Conservation (phyloP, 2,113 vertebrate species). For the Dicrurus megarhynchus region DNA sequence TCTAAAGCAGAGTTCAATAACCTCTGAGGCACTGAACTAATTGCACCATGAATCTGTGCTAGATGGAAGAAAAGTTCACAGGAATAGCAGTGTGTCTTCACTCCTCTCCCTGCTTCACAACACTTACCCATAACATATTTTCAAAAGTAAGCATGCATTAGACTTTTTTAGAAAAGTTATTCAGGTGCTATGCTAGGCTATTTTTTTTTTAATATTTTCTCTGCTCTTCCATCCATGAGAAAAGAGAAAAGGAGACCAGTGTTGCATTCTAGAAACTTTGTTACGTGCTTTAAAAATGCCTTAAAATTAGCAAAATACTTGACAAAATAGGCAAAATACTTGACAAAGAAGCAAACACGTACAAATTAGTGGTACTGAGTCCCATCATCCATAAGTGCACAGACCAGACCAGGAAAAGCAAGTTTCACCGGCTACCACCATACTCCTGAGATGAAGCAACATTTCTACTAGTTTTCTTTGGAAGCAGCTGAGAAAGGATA, state of each 20-base stretch:
- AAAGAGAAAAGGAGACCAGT: neutral
- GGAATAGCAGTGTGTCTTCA: rapidly evolving
- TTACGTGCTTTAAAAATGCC: neutral
- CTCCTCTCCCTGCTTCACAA: neutral
- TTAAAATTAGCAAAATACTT: neutral
- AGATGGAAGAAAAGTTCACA: neutral
- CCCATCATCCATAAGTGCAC: neutral
- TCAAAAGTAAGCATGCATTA: neutral
- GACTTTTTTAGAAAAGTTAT: neutral
- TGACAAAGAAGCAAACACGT: neutral
- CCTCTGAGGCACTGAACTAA: neutral
- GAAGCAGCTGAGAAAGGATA: conserved; percentile 69
- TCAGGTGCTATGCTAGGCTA: neutral
- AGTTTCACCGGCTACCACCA: neutral
- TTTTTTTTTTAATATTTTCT: neutral
- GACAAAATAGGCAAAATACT: too few species aligned
- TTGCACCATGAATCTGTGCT: neutral
- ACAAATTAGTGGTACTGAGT: neutral
- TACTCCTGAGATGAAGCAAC: neutral
- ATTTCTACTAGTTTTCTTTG: conserved; percentile 25
- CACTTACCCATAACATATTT: neutral
- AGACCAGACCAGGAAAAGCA: neutral
- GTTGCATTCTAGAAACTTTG: neutral
- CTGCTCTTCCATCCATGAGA: neutral
- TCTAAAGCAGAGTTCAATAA: neutral